Evolutionary conservation across 2,113 vertebrate species (phyloP).

Genomic region (human): GRCh38 chr5:144331501-144332000

Average conservation of each 20-base stretch:
- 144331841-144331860: slow-evolving; percentile 30
- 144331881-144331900: not conserved
- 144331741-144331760: not conserved
- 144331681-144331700: slow-evolving; percentile 10
- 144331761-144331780: slow-evolving; percentile 13
- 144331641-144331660: slow-evolving; percentile 9
- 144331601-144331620: slow-evolving; percentile 43
- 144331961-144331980: not conserved
- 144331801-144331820: slow-evolving; percentile 26
- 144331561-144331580: not conserved
- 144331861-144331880: not conserved
- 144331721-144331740: not conserved
- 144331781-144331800: not conserved
- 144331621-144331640: slow-evolving; percentile 46
- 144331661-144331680: slow-evolving; percentile 43
- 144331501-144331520: slow-evolving; percentile 57
- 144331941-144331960: not conserved
- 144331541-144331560: slow-evolving; percentile 38
- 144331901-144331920: not conserved
- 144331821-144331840: slow-evolving; percentile 1
- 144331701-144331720: slow-evolving; percentile 27
- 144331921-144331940: not conserved
- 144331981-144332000: not conserved
- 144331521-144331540: slow-evolving; percentile 48
- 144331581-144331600: not conserved